phyloP scores from a whole-genome alignment of 2,888 invertebrate genomes.

The Dryobotodes eremita region DNA sequence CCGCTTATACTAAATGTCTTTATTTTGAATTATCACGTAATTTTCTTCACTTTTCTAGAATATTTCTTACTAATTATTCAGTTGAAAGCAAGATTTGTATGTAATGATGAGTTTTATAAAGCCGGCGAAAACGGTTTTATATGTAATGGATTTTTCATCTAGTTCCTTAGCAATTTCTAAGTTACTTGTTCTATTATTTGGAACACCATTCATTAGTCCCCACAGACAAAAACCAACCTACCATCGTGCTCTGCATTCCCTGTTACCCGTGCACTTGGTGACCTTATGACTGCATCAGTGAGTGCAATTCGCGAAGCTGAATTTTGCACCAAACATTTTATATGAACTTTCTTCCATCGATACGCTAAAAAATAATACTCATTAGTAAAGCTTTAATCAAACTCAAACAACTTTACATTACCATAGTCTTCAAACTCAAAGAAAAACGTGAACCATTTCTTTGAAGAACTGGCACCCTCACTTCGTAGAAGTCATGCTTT shows the following conservation, averaged over 20 bases:
- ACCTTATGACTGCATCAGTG: too few species aligned
- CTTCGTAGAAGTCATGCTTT: too few species aligned
- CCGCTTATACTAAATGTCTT: slow-evolving; percentile 7
- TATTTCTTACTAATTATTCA: not conserved
- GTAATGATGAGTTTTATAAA: not conserved
- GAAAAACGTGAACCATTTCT: not conserved
- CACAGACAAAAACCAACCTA: not conserved
- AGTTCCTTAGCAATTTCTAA: not conserved
- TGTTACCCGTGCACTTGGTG: not conserved
- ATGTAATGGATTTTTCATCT: not conserved
- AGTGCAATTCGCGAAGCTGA: not conserved
- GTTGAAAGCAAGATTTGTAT: not conserved
- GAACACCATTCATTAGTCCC: not conserved
- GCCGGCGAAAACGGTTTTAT: not conserved
- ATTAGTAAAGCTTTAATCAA: not conserved
- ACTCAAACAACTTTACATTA: not conserved
- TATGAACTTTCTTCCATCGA: not conserved
- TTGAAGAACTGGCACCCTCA: not conserved
- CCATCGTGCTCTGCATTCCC: too few species aligned
- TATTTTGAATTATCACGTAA: slow-evolving; percentile 4
- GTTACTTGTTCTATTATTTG: not conserved
- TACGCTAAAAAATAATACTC: not conserved
- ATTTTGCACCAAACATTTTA: not conserved
- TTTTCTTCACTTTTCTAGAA: not conserved
- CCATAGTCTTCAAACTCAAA: not conserved